Conservation (phyloP, 2,888 invertebrate species). For the Sphaerophoria taeniata region DNA sequence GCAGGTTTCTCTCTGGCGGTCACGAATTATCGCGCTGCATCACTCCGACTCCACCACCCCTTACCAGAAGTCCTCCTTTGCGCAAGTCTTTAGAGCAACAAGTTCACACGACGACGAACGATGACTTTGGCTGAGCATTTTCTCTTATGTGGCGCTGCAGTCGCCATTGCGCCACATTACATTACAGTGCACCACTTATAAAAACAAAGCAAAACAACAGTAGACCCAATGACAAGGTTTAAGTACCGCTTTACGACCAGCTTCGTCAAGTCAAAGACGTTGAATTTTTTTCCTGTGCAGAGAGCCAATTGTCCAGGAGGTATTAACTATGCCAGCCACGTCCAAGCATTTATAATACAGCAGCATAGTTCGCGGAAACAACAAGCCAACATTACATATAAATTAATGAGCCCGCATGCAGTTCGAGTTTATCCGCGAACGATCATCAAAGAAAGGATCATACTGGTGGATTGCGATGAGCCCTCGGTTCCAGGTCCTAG, state of each 20-base stretch:
- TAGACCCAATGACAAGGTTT: conserved; percentile 63
- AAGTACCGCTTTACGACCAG: conserved; percentile 68
- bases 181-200: conserved; percentile 28
- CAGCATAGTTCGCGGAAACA: conserved; percentile 73
- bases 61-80: conserved; percentile 44
- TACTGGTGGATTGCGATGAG: conserved; percentile 4
- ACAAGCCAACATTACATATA: conserved; percentile 70
- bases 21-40: conserved; percentile 53
- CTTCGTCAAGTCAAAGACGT: neutral
- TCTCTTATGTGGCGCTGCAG: conserved; percentile 55
- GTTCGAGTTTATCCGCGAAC: conserved; percentile 49
- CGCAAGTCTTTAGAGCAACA: conserved; percentile 25
- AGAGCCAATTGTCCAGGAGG: conserved; percentile 65
- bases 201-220: conserved; percentile 39
- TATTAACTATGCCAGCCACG: conserved; percentile 68
- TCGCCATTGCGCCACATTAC: conserved; percentile 22
- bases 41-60: conserved; percentile 11
- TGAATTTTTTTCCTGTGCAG: conserved; percentile 55
- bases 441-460: conserved; percentile 74
- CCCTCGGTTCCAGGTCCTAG: neutral
- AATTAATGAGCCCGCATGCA: conserved; percentile 72
- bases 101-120: conserved; percentile 66
- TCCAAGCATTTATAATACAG: conserved; percentile 65
- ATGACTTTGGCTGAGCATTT: conserved; percentile 49
- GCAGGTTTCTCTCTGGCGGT: conserved; percentile 61